Percentiles rank a stretch among this genome's conserved stretches.
phyloP scores from a whole-genome alignment of 2,113 vertebrate species.

The Hyperopisus bebe region DNA sequence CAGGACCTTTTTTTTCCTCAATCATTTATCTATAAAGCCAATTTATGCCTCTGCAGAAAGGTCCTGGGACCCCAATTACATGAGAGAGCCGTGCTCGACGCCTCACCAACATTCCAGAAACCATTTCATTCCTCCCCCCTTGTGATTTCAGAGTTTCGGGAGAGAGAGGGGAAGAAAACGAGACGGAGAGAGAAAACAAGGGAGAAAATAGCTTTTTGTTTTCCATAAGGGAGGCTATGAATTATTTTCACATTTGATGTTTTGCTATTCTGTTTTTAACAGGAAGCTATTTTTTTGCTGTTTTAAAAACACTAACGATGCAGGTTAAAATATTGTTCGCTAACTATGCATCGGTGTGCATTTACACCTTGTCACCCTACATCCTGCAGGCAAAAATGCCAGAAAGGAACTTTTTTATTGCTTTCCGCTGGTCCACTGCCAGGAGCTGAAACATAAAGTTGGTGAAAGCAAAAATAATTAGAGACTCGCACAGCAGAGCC shows the following conservation, averaged over 20 bases:
- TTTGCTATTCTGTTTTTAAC: neutral
- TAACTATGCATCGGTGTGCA: neutral
- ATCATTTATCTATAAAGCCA: neutral
- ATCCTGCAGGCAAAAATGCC: neutral
- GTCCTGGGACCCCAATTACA: conserved; percentile 24
- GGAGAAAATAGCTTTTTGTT: neutral
- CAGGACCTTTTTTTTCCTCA: neutral
- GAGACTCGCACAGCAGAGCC: neutral
- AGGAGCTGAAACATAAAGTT: neutral
- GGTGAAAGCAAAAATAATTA: conserved; percentile 1
- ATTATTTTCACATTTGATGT: neutral
- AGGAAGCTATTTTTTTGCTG: neutral
- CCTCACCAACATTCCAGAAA: conserved; percentile 21
- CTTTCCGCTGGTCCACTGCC: neutral
- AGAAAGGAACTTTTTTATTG: neutral
- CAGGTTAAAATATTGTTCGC: neutral
- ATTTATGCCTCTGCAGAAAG: neutral
- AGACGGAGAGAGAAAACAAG: neutral
- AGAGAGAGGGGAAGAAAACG: neutral
- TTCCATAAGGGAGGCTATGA: neutral
- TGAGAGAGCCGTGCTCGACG: neutral
- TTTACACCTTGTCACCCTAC: neutral
- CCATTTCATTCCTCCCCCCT: conserved; percentile 61
- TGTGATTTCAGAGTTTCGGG: conserved; percentile 40
- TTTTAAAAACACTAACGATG: neutral